phyloP scores from a whole-genome alignment of 1,140 invertebrate genomes.

The Spodoptera litura region DNA sequence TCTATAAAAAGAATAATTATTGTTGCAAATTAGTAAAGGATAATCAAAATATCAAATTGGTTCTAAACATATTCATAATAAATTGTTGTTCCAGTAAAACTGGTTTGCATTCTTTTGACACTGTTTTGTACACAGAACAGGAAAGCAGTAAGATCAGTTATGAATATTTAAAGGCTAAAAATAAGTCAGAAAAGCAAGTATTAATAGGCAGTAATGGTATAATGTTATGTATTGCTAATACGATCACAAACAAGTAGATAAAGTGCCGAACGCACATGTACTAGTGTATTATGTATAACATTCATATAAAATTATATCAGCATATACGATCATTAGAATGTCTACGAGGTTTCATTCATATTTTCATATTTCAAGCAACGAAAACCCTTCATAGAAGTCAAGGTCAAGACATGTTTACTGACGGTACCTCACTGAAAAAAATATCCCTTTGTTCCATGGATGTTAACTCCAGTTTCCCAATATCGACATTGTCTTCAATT shows the following conservation, averaged over 20 bases:
- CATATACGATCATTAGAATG: neutral
- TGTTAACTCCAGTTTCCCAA: conserved; percentile 81
- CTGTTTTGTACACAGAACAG: conserved; percentile 27
- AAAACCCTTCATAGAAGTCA: conserved; percentile 73
- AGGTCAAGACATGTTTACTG: conserved; percentile 83
- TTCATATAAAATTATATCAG: conserved; percentile 38
- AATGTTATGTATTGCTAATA: conserved; percentile 10
- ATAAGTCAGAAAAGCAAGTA: neutral
- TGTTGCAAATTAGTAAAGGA: neutral
- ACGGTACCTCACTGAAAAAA: conserved; percentile 85
- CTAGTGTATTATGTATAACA: conserved; percentile 39
- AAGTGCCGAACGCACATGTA: conserved; percentile 56
- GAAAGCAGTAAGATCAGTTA: conserved; percentile 19
- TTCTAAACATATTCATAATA: conserved; percentile 12
- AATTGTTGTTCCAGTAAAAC: conserved; percentile 20
- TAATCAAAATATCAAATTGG: neutral
- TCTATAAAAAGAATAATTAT: conserved; percentile 65
- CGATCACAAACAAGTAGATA: conserved; percentile 52
- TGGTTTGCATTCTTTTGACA: conserved; percentile 23
- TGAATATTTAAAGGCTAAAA: conserved; percentile 7
- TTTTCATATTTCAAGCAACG: conserved; percentile 46
- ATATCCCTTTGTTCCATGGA: conserved; percentile 84
- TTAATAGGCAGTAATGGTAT: neutral
- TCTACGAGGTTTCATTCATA: conserved; percentile 43
- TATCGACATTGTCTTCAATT: conserved; percentile 76